Base-by-base conservation (phyloP, 2,113 vertebrate genomes). In the Trematomus loennbergii region DNA sequence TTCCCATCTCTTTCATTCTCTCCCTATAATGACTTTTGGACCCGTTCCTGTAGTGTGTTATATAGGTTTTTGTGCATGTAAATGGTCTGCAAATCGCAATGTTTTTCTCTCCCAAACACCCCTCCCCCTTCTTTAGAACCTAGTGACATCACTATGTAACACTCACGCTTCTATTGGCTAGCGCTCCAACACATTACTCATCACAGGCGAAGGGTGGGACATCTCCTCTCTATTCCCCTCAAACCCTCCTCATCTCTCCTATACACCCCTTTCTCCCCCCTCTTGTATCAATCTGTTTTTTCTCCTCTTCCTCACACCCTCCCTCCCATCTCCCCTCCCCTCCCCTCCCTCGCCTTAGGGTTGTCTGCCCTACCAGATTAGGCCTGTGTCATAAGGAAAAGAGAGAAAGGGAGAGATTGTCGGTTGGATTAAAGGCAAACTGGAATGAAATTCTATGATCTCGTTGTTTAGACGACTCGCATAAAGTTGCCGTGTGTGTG, bases 401-500 rank as follows among this genome's bases (percentile, higher is more conserved):
- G 82, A 83, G 81, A 81, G 82, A 86, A 58, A 68, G 78, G 81
- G 83, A 75, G 86, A 91, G 90, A 92, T 93, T 94, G 89, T 78
- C n/a, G 18, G 70, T 72, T 85, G 90, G 92, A 94, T 95, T 95
- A 92, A 83, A 79, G 53, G 66, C 36, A 60, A 68, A 83, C 57
- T 17, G 88, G 82, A 91, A 93, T 88, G 85, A 86, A 93, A 90
- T 92, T 93, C 85, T 90, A 89, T 92, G 91, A 93, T 93, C 91
- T 93, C 84, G 88, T 94, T 92, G 88, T 90, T 94, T 87, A 64
- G 84, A 77, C 25, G 54, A 79, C 71, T 87, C 84, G 76, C 67
- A 79, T 75, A 63, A 80, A 75, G 69, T 81, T 78, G 20, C 68
- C 68, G 55, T 77, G 45, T 83, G 49, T 72, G 66, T 78, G 75